A percentile compares a stretch with the other conserved stretches of the same genome.
These are phyloP conservation scores for Misgurnus anguillicaudatus DNA, from an alignment of 2,113 vertebrate species.

Conservation along the genomic window DNA sequence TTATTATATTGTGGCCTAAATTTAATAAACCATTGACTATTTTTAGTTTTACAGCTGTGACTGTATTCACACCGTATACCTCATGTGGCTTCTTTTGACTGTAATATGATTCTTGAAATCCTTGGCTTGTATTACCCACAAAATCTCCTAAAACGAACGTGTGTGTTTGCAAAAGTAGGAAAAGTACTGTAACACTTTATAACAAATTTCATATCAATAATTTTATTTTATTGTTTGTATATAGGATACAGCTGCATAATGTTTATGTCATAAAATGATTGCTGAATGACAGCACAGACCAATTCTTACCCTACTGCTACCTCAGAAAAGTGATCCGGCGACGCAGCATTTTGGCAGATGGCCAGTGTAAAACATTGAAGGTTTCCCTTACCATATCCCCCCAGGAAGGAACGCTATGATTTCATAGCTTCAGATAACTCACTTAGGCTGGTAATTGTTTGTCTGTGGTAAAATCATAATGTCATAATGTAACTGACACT, in stretches of 20 bases:
- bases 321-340: conserved; percentile 16
- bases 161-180: no score
- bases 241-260: not conserved
- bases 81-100: no score
- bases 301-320: not conserved
- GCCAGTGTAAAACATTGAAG: conserved; percentile 16
- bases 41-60: not conserved
- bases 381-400: conserved; percentile 31
- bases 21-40: no score
- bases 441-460: conserved; percentile 7
- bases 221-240: not conserved
- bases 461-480: conserved; percentile 21
- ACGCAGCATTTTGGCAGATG: conserved; percentile 6
- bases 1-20: no score
- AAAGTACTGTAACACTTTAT: not conserved
- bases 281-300: not conserved
- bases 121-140: not conserved
- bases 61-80: not conserved
- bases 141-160: no score
- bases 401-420: conserved; percentile 23
- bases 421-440: conserved; percentile 25
- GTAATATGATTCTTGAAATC: not conserved
- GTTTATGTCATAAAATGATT: not conserved
- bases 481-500: not conserved
- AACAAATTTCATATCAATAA: not conserved